Conservation (phyloP, 2,888 invertebrate species). For the Troglohyphantes excavatus region DNA sequence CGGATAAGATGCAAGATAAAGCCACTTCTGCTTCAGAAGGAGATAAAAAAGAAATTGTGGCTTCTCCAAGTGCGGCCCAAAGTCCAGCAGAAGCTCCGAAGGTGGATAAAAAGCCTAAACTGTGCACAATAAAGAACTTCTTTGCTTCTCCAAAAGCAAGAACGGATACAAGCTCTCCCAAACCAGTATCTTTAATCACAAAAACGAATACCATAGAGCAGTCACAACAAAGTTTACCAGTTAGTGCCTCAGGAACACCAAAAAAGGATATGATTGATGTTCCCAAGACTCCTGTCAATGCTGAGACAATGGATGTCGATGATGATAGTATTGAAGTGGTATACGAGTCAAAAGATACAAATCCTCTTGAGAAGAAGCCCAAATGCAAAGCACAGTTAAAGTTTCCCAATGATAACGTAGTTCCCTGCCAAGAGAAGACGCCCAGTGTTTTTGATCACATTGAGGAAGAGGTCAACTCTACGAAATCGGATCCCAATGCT, state of each 20-base stretch:
- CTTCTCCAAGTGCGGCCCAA: background rate
- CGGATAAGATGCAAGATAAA: background rate
- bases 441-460: background rate
- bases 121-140: conserved; percentile 57
- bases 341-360: conserved; percentile 16
- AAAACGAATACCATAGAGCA: background rate
- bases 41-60: background rate
- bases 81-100: conserved; percentile 18
- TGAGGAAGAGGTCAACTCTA: background rate
- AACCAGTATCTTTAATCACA: background rate
- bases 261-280: too few species aligned
- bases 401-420: background rate
- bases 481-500: background rate
- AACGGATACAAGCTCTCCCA: background rate
- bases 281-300: background rate
- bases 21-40: background rate
- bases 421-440: background rate
- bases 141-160: conserved; percentile 54
- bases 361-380: background rate
- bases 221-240: background rate
- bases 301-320: conserved; percentile 4
- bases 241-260: background rate
- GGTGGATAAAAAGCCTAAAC: conserved; percentile 44
- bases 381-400: conserved; percentile 11
- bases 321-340: conserved; percentile 27